phyloP scores from a whole-genome alignment of 64 coral and sea anemone genomes.

The Actinia equina region DNA sequence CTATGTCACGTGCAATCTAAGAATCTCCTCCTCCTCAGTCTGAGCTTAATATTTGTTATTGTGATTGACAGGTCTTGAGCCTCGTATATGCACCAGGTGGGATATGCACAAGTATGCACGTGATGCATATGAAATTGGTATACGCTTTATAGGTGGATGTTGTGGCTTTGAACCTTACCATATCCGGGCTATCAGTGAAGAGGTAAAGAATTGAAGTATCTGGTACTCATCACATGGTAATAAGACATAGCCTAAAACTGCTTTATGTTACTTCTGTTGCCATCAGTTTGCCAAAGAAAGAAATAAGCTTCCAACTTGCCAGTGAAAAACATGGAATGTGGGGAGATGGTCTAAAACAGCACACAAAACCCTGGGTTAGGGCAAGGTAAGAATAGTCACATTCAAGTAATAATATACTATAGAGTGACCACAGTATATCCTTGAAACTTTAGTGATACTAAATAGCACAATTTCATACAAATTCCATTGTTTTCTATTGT shows the following conservation, averaged over 20 bases:
- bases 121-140: slow-evolving; percentile 36
- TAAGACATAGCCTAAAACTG: too few relatives aligned
- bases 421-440: too few relatives aligned
- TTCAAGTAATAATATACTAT: too few relatives aligned
- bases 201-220: background rate
- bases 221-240: too few relatives aligned
- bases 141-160: slow-evolving; percentile 55
- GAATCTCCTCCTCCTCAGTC: too few relatives aligned
- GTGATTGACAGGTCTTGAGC: slow-evolving; percentile 43
- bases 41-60: too few relatives aligned
- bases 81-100: slow-evolving; percentile 49
- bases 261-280: too few relatives aligned
- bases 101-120: slow-evolving; percentile 52
- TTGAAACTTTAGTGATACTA: too few relatives aligned
- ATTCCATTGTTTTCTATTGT: too few relatives aligned
- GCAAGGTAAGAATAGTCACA: slow-evolving; percentile 48
- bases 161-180: slow-evolving; percentile 67
- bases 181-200: slow-evolving; percentile 50
- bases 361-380: slow-evolving; percentile 93
- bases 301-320: slow-evolving; percentile 55
- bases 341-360: slow-evolving; percentile 68
- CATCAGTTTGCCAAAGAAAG: slow-evolving; percentile 78
- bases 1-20: too few relatives aligned
- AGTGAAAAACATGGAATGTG: slow-evolving; percentile 76
- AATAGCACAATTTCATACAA: too few relatives aligned